phyloP scores from a whole-genome alignment of 2,113 vertebrate genomes.

The Mugil cephalus region DNA sequence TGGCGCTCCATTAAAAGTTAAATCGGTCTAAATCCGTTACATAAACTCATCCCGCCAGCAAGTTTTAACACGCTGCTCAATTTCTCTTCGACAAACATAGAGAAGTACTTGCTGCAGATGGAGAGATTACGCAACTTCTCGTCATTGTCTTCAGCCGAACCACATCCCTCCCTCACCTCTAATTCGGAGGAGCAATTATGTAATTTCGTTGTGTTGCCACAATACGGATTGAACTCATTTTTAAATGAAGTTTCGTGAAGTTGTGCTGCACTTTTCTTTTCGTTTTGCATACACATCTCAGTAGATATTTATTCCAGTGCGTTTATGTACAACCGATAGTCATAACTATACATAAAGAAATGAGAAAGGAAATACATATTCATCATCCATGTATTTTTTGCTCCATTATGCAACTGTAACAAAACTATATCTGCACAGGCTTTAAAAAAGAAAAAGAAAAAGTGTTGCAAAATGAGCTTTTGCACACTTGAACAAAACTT shows the following conservation, averaged over 20 bases:
- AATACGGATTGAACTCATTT: constrained; percentile 57
- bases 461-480: constrained; percentile 54
- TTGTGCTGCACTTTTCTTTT: background rate
- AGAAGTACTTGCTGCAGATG: constrained; percentile 13
- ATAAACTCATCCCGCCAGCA: constrained; percentile 10
- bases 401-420: constrained; percentile 67
- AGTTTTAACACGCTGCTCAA: constrained; percentile 24
- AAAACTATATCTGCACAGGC: constrained; percentile 54
- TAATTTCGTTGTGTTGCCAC: constrained; percentile 56
- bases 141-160: constrained; percentile 15
- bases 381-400: constrained; percentile 5
- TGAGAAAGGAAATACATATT: constrained; percentile 6
- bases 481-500: constrained; percentile 45
- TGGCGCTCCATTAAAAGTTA: too few species aligned
- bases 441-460: constrained; percentile 27
- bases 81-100: constrained; percentile 32
- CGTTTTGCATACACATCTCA: background rate
- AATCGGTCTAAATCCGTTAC: background rate
- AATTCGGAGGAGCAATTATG: constrained; percentile 29
- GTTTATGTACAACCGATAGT: constrained; percentile 54
- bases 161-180: constrained; percentile 26
- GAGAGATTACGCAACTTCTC: constrained; percentile 11
- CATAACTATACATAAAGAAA: constrained; percentile 32
- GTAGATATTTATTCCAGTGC: constrained; percentile 11
- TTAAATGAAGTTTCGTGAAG: too few species aligned